Conservation (phyloP, 2,797 vertebrate species). For the Peromyscus melanophrys region DNA sequence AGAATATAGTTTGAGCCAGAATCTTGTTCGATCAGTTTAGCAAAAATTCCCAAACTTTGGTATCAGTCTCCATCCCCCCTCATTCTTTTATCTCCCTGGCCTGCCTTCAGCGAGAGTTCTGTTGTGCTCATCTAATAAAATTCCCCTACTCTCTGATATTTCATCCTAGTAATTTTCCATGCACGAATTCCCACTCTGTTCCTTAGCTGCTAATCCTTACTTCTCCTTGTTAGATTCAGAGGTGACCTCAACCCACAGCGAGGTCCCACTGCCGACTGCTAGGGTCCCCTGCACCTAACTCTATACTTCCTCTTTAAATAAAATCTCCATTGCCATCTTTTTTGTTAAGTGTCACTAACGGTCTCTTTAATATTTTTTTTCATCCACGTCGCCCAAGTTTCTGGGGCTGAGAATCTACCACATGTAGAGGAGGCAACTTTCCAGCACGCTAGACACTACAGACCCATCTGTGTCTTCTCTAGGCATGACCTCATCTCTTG, state of each 20-base stretch:
- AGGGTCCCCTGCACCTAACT: background rate
- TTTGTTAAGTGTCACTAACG: background rate
- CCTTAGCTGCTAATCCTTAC: background rate
- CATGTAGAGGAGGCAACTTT: background rate
- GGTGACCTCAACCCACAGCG: background rate
- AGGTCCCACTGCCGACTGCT: background rate
- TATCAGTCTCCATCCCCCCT: too few relatives aligned
- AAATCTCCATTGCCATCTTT: background rate
- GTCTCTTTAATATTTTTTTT: background rate
- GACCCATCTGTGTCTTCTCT: background rate
- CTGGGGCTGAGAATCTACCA: background rate
- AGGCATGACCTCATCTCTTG: background rate
- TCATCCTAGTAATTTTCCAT: constrained; percentile 56
- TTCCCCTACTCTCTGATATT: constrained; percentile 1
- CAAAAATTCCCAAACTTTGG: background rate
- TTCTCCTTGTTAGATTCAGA: background rate
- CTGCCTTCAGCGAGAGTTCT: constrained; percentile 39
- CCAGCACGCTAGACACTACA: background rate
- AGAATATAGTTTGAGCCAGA: constrained; percentile 3
- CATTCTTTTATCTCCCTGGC: background rate
- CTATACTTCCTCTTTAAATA: background rate
- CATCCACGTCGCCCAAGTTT: background rate
- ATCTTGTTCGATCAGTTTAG: background rate
- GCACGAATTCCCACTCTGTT: background rate
- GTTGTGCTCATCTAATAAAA: background rate